A percentile compares a stretch with the other conserved stretches of the same genome.
These are phyloP conservation scores for Falco berigora DNA, from an alignment of 2,797 vertebrate genomes.

Conservation along the genomic window DNA sequence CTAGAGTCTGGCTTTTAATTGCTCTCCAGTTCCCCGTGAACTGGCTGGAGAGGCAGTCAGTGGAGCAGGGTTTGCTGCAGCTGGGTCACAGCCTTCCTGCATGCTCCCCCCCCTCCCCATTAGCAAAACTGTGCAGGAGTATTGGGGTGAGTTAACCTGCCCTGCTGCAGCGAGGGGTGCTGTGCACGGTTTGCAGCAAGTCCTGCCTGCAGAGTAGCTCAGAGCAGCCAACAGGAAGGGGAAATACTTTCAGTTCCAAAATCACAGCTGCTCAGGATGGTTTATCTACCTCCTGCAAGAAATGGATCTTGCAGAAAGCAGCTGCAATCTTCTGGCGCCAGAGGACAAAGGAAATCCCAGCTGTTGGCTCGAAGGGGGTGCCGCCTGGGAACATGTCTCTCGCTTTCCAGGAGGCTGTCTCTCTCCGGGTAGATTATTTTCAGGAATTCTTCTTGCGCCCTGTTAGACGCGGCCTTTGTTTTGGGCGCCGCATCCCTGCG, in stretches of 20 bases:
- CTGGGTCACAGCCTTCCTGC: neutral
- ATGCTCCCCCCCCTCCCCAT: accelerated
- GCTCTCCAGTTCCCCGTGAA: neutral
- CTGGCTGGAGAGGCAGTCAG: neutral
- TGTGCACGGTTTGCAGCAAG: neutral
- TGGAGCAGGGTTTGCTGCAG: neutral
- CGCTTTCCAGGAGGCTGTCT: neutral
- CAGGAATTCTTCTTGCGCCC: neutral
- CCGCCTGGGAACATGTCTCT: neutral
- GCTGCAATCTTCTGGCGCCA: neutral
- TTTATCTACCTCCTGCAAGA: slow-evolving; percentile 31
- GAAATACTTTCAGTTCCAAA: slow-evolving; percentile 49
- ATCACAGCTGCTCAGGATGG: neutral
- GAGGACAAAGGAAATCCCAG: slow-evolving; percentile 30
- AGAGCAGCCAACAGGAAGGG: slow-evolving; percentile 34
- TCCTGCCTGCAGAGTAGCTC: neutral
- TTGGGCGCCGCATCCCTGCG: accelerated
- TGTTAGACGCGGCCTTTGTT: neutral
- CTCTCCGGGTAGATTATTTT: neutral
- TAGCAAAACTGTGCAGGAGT: neutral
- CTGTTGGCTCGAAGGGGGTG: neutral
- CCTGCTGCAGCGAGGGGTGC: neutral
- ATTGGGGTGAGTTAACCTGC: accelerated
- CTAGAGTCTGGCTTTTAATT: neutral
- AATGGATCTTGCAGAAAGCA: slow-evolving; percentile 1